Evolutionary conservation across 2,888 invertebrate species (phyloP).

Genomic region (Salpingus planirostris): DNA sequence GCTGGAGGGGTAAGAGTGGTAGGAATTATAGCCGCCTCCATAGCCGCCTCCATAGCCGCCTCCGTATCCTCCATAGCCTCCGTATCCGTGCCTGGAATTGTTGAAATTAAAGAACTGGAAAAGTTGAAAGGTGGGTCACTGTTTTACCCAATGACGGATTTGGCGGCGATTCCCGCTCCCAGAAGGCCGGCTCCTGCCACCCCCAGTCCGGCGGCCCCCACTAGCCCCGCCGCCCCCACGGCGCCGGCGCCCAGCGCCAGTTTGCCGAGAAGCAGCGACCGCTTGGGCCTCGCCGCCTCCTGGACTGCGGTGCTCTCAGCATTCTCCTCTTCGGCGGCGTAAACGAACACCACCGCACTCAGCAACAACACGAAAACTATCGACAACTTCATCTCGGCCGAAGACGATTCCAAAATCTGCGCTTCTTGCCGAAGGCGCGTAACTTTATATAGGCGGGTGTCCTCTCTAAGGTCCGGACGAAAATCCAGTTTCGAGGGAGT

Average conservation of each 20-base stretch:
- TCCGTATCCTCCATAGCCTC: constrained; percentile 4
- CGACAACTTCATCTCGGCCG: constrained; percentile 13
- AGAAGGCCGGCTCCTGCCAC: constrained; percentile 9
- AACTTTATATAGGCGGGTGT: too few species aligned
- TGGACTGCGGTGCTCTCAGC: constrained; percentile 2
- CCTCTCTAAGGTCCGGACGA: too few species aligned
- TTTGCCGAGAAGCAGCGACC: constrained; percentile 7
- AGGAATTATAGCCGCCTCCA: constrained; percentile 4
- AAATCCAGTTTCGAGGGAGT: too few species aligned
- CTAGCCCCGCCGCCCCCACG: constrained; percentile 7
- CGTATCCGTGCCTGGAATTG: too few species aligned
- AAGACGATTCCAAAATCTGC: constrained; percentile 19
- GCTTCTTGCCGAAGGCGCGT: too few species aligned
- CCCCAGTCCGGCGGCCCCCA: constrained; percentile 7
- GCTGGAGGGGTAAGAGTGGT: too few species aligned
- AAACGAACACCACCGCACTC: too few species aligned
- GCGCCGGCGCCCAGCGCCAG: constrained; percentile 5
- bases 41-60: constrained; percentile 7
- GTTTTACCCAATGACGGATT: too few species aligned
- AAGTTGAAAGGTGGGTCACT: too few species aligned
- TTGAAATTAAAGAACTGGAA: too few species aligned
- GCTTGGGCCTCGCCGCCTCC: constrained; percentile 3
- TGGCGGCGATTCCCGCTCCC: constrained; percentile 8
- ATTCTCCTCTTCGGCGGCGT: constrained; percentile 1
- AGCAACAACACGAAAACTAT: constrained; percentile 6